Base-by-base conservation (phyloP, 2,113 vertebrate species). In the Eudyptes chrysolophus region DNA sequence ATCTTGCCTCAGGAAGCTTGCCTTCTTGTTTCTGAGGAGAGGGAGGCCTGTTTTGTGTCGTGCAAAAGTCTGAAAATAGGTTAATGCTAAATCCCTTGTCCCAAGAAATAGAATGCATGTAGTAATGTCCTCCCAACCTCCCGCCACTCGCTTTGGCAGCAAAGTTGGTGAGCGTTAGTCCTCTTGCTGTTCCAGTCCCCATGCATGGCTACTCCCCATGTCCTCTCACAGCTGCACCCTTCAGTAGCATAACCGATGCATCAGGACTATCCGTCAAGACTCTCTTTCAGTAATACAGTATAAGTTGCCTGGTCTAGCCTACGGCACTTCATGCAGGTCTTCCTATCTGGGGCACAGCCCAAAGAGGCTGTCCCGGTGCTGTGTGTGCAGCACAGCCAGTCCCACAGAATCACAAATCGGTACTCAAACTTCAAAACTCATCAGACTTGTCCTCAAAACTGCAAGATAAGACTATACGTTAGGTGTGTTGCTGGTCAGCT, bases 201-300 rank as follows among this genome's bases (percentile, higher is more conserved):
- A 2, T 1, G 22, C 38, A 44, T 0, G 10, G 32, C 51, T n/a
- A 5, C 5, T 4, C 12, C 16, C 29, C 0, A 0, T 4, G 66
- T 36, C 36, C 40, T 46, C 11, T 26, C 77, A 58, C 69, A 42
- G 62, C 57, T 42, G 38, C 69, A 57, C 42, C 60, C 51, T 34
- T 14, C 12, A 2, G 79, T 8, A 77, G 57, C 71, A 58, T 5
- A 54, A 22, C 8, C 6, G 2, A 55, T 4, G 25, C 66, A 36
- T 27, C 65, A 40, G 57, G 36, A 54, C 20, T 12, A 69, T 19
- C 49, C 5, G 1, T 46, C 51, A 44, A 19, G 46, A 24, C n/a
- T 14, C 64, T 57, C 16, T 32, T 10, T 32, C 10, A 15, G 40
- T 15, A 60, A 51, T 2, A 49, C 2, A 42, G 40, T 7, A 10